phyloP scores from a whole-genome alignment of 2,888 invertebrate species.

The Peribatodes rhomboidaria region DNA sequence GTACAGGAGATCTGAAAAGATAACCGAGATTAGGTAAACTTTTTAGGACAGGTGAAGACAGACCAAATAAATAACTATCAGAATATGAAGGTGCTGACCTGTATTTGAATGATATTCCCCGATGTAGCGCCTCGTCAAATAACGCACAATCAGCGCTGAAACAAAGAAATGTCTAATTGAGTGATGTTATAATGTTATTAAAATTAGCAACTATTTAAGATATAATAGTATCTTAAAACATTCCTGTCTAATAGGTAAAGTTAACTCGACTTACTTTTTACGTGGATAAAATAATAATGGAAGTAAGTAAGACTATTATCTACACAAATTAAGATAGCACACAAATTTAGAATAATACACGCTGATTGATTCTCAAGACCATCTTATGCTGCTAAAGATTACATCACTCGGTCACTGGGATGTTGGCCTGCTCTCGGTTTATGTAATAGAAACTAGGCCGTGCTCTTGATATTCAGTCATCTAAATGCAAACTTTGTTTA shows the following conservation, averaged over 20 bases:
- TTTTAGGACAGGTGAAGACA: conserved; percentile 24
- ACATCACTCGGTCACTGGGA: conserved; percentile 61
- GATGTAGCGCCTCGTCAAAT: conserved; percentile 91
- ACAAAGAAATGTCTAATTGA: conserved; percentile 55
- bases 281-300: too few species aligned
- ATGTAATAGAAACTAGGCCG: conserved; percentile 61
- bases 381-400: conserved; percentile 47
- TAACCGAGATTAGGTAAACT: conserved; percentile 43
- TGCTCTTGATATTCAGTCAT: conserved; percentile 51
- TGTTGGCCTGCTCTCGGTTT: conserved; percentile 56
- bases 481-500: conserved; percentile 47
- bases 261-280: too few species aligned
- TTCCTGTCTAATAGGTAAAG: too few species aligned
- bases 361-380: conserved; percentile 39
- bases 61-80: conserved; percentile 21
- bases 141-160: conserved; percentile 92
- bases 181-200: not conserved
- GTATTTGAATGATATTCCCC: conserved; percentile 94
- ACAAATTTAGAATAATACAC: conserved; percentile 29
- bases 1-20: conserved; percentile 90
- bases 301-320: too few species aligned
- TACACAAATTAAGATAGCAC: conserved; percentile 17
- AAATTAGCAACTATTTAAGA: too few species aligned
- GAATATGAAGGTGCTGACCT: conserved; percentile 79
- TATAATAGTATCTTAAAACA: too few species aligned